phyloP scores from a whole-genome alignment of 2,888 invertebrate genomes.

The Automeris io region DNA sequence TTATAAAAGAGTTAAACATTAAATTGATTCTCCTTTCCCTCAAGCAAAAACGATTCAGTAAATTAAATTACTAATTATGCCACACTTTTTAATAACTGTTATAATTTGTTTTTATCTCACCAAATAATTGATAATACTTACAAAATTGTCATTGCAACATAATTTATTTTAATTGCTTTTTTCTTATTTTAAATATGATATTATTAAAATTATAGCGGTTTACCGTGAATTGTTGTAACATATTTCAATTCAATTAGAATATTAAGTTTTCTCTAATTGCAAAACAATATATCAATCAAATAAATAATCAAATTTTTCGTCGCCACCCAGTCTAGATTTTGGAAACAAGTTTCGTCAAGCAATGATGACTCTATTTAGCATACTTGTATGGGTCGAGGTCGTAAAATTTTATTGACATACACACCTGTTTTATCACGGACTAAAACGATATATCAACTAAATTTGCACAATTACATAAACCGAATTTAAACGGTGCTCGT shows the following conservation, averaged over 20 bases:
- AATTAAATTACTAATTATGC: too few species aligned
- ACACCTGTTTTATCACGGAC: conserved; percentile 60
- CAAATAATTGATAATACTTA: too few species aligned
- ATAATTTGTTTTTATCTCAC: too few species aligned
- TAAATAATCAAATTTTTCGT: conserved; percentile 16
- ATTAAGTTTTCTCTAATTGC: neutral
- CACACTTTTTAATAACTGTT: too few species aligned
- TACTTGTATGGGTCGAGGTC: conserved; percentile 56
- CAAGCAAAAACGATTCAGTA: too few species aligned
- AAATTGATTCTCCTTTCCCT: too few species aligned
- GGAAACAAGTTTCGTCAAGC: conserved; percentile 45
- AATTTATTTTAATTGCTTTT: conserved; percentile 10
- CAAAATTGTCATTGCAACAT: too few species aligned
- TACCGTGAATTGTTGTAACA: too few species aligned
- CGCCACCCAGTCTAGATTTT: conserved; percentile 69
- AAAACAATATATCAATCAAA: neutral
- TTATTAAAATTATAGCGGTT: too few species aligned
- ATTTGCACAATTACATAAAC: conserved; percentile 43
- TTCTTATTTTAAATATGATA: too few species aligned
- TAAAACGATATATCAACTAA: conserved; percentile 54
- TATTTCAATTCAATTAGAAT: too few species aligned
- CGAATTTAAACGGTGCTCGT: conserved; percentile 17
- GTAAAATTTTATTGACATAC: conserved; percentile 66
- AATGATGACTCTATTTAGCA: conserved; percentile 47
- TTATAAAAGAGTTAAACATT: too few species aligned